A percentile compares a stretch with the other conserved stretches of the same genome.
Conservation (phyloP, 2,113 vertebrate genomes). For the Trichechus manatus region DNA sequence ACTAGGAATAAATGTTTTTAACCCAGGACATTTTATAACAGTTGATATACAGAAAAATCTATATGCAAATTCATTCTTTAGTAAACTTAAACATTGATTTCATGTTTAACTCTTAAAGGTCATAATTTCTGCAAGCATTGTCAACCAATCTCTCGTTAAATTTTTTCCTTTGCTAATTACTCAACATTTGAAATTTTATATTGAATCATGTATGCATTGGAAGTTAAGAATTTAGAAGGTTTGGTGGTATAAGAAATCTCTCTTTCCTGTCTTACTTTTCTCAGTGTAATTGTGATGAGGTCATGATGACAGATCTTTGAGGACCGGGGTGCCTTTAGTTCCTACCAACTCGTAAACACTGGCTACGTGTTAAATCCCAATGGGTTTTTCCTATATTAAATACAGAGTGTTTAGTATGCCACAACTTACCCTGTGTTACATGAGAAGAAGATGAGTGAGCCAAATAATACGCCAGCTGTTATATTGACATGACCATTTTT, state of each 20-base stretch:
- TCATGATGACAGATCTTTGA: neutral
- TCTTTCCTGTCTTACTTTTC: neutral
- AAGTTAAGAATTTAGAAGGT: constrained; percentile 32
- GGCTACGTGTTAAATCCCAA: neutral
- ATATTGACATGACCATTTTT: constrained; percentile 77
- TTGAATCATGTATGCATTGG: neutral
- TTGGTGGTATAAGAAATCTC: neutral
- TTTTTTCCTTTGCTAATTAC: constrained; percentile 8
- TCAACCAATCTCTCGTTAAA: neutral
- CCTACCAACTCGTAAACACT: neutral
- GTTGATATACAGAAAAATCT: neutral
- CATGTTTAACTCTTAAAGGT: neutral
- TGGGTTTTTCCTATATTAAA: constrained; percentile 2
- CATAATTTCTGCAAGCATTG: neutral
- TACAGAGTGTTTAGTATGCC: neutral
- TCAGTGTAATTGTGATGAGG: neutral
- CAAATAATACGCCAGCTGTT: constrained; percentile 66
- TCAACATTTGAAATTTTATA: neutral
- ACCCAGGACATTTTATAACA: neutral
- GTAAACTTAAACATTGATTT: neutral
- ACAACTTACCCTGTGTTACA: constrained; percentile 87
- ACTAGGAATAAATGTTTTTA: constrained; percentile 7
- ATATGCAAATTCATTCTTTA: constrained; percentile 31
- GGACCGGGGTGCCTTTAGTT: neutral
- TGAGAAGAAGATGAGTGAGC: constrained; percentile 77